phyloP scores from a whole-genome alignment of 2,797 vertebrate genomes.

The Tiaroga cobitis region DNA sequence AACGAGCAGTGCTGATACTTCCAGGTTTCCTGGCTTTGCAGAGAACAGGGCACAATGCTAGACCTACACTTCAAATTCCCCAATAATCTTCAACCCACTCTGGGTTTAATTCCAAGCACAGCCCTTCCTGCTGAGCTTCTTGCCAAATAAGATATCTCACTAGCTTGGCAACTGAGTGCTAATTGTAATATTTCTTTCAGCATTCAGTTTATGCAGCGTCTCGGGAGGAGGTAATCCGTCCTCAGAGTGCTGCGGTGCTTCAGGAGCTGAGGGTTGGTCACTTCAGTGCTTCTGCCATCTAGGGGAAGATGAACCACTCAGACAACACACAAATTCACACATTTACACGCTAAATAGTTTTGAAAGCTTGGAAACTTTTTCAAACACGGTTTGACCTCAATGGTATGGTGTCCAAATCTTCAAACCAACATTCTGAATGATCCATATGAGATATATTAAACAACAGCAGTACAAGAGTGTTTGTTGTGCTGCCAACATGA shows the following conservation, averaged over 20 bases:
- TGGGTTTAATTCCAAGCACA: slow-evolving; percentile 65
- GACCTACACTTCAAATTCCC: slow-evolving; percentile 47
- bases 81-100: slow-evolving; percentile 60
- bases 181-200: slow-evolving; percentile 62
- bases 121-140: slow-evolving; percentile 65
- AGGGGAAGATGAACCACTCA: slow-evolving; percentile 50
- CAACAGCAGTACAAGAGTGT: slow-evolving; percentile 20
- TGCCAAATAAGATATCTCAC: slow-evolving; percentile 63
- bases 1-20: background rate
- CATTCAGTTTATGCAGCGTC: slow-evolving; percentile 13
- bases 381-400: background rate
- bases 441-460: slow-evolving; percentile 31
- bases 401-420: slow-evolving; percentile 23
- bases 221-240: background rate
- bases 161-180: slow-evolving; percentile 61
- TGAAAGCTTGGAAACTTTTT: slow-evolving; percentile 28
- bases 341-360: slow-evolving; percentile 19
- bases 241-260: slow-evolving; percentile 59
- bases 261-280: slow-evolving; percentile 58
- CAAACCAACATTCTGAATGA: slow-evolving; percentile 3
- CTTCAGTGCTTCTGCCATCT: slow-evolving; percentile 56
- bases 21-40: slow-evolving; percentile 8
- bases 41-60: background rate
- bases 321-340: slow-evolving; percentile 29
- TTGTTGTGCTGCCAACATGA: slow-evolving; percentile 27